phyloP scores from a whole-genome alignment of 1,140 invertebrate genomes.

The Nephotettix cincticeps region DNA sequence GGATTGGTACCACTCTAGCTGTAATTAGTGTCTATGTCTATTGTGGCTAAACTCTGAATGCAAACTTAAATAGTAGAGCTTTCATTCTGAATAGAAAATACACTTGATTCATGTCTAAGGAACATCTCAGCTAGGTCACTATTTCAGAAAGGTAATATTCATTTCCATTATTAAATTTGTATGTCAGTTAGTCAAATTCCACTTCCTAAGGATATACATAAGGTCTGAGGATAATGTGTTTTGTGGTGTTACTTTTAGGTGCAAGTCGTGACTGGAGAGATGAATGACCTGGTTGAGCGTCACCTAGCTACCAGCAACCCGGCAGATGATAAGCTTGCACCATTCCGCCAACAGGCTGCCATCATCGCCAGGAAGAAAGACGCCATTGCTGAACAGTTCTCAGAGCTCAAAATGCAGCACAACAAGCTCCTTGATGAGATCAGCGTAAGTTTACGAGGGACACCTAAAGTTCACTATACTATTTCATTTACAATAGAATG shows the following conservation, averaged over 20 bases:
- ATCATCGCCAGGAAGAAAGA: constrained; percentile 78
- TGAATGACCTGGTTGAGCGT: constrained; percentile 57
- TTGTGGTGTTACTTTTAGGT: constrained; percentile 54
- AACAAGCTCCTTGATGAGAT: constrained; percentile 57
- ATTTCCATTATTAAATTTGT: no score
- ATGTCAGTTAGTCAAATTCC: no score
- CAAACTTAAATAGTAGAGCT: no score
- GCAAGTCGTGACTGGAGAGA: constrained; percentile 58
- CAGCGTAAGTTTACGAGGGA: constrained; percentile 33
- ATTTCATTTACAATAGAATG: not conserved
- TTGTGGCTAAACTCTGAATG: no score
- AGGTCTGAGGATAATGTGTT: no score
- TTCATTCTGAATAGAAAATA: no score
- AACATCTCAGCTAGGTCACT: no score
- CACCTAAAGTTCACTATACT: not conserved
- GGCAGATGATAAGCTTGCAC: constrained; percentile 71
- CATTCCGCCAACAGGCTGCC: constrained; percentile 81
- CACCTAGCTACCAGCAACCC: constrained; percentile 51
- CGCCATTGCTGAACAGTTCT: constrained; percentile 65
- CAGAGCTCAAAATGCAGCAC: constrained; percentile 61
- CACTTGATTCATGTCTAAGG: no score
- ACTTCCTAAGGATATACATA: no score
- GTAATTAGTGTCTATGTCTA: no score
- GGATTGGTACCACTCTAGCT: no score
- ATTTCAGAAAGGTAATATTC: no score